Base-by-base conservation (phyloP, 2,888 invertebrate species). In the Melinaea menophilus region DNA sequence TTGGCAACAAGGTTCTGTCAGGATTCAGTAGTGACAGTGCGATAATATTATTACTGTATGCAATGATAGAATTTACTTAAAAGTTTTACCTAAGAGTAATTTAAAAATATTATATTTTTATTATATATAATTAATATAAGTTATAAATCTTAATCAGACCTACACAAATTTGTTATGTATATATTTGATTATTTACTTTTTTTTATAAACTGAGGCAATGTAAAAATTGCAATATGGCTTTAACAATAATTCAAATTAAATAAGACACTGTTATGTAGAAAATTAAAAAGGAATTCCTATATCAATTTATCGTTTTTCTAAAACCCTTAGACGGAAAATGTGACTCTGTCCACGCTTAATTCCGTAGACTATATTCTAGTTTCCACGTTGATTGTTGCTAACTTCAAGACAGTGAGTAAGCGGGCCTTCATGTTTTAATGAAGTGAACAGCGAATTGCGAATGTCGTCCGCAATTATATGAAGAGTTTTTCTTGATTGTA, bases 401-500 rank as follows among this genome's bases (percentile, higher is more conserved):
- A 85, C 86, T 90, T 90, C 90, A 89, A 78, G 80, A 79, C 87
- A 88, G 89, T 90, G 90, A 90, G 88, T 90, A 90, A 90, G 90
- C 90, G 84, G 78, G 80, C 85, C 80, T 85, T 84, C 73, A 73
- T 9, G 41, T 41, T 41, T 41, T 41, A 41, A 69, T 65, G 68
- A 72, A 71, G 66, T 69, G 83, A 79, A 78, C 79, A 72, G 72
- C 73, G 69, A 81, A 85, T 82, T 81, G 80, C 88, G 86, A 86
- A 89, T 90, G 90, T 90, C 89, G 88, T 83, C 83, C 79, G 84
- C 77, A 74, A 83, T 77, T 78, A 82, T 79, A 81, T 88, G 81
- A 88, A 87, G 84, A 85, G 75, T 80, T 81, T 85, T 88, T 87
- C 83, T 86, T 86, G 82, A 76, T 81, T 80, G 76, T 88, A 77